Evolutionary conservation across 2,888 invertebrate species (phyloP).

Genomic region (Axea sp.): DNA sequence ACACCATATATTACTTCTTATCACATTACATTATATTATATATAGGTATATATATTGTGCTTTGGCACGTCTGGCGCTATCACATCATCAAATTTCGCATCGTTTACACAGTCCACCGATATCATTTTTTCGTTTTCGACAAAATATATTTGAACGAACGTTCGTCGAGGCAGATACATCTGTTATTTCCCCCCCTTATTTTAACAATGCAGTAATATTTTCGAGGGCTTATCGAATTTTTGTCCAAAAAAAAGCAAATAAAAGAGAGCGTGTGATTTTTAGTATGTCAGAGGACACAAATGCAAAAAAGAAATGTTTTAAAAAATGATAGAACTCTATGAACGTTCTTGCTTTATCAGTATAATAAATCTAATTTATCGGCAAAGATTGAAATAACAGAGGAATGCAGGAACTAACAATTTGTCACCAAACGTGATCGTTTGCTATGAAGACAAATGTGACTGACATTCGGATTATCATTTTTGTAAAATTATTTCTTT

Average conservation of each 20-base stretch:
- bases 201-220: constrained; percentile 37
- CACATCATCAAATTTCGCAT: constrained; percentile 72
- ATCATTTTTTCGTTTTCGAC: constrained; percentile 58
- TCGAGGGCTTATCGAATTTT: constrained; percentile 45
- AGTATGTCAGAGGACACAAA: background rate
- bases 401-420: constrained; percentile 15
- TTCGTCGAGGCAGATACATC: constrained; percentile 50
- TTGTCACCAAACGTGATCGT: constrained; percentile 10
- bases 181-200: constrained; percentile 24
- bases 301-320: constrained; percentile 4
- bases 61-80: constrained; percentile 79
- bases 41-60: constrained; percentile 72
- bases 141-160: constrained; percentile 50
- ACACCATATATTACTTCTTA: background rate
- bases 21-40: constrained; percentile 33
- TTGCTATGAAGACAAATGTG: no score
- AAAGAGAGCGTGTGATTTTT: constrained; percentile 18
- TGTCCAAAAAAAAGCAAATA: constrained; percentile 19
- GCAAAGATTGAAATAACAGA: constrained; percentile 45
- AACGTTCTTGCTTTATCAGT: constrained; percentile 52
- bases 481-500: no score
- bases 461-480: no score
- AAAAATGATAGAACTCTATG: constrained; percentile 53
- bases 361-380: constrained; percentile 45
- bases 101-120: constrained; percentile 59